These are phyloP conservation scores for Heloderma charlesbogerti DNA, from an alignment of 2,113 vertebrate genomes.

Conservation along the genomic window DNA sequence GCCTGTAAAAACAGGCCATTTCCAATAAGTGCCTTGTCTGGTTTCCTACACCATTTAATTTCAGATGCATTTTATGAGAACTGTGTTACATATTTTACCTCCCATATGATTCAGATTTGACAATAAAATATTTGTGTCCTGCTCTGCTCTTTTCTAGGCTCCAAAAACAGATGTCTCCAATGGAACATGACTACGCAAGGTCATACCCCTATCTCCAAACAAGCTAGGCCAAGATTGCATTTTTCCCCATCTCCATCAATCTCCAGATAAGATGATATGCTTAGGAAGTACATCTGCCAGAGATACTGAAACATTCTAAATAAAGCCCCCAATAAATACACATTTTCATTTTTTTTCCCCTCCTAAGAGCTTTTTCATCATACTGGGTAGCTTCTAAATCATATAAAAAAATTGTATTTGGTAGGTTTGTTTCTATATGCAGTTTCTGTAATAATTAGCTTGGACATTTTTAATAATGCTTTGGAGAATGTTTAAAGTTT, in stretches of 20 bases:
- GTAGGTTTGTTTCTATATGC: neutral
- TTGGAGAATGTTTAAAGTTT: neutral
- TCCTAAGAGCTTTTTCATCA: neutral
- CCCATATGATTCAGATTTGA: conserved; percentile 86
- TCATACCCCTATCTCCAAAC: conserved; percentile 65
- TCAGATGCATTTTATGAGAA: conserved; percentile 83
- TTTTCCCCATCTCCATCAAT: conserved; percentile 26
- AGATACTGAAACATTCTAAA: neutral
- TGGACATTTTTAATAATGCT: neutral
- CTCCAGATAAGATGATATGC: conserved; percentile 44
- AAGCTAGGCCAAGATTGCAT: conserved; percentile 55
- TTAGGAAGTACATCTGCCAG: neutral
- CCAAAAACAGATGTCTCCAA: conserved; percentile 84
- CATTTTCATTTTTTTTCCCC: neutral
- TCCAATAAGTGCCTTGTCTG: conserved; percentile 74
- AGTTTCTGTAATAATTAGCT: neutral
- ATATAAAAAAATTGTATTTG: neutral
- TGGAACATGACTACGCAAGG: conserved; percentile 66
- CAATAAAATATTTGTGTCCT: conserved; percentile 86
- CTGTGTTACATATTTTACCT: conserved; percentile 82
- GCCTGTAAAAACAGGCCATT: conserved; percentile 70
- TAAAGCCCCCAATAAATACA: neutral
- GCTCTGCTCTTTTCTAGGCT: conserved; percentile 72
- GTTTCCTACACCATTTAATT: conserved; percentile 76
- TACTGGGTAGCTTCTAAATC: neutral